Percentiles rank a stretch among this genome's conserved stretches.
Conservation (phyloP, 2,797 vertebrate genomes). For the Heteromormyrus szaboi region DNA sequence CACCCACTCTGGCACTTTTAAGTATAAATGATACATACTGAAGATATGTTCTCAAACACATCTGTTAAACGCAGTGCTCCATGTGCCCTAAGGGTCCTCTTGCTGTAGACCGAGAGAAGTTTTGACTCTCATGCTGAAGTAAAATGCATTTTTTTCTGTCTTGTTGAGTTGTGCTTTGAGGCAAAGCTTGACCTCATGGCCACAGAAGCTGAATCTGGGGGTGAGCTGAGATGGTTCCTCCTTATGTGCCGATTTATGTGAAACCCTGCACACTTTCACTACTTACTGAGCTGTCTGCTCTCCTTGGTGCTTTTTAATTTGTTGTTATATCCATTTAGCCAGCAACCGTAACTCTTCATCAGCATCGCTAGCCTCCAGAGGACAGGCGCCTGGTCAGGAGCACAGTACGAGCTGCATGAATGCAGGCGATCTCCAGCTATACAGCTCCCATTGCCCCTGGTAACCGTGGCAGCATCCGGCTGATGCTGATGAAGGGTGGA, state of each 20-base stretch:
- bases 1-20: not conserved
- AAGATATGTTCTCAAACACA: not conserved
- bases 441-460: not conserved
- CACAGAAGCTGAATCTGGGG: not conserved
- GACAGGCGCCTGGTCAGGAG: not conserved
- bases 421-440: not conserved
- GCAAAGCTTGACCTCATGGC: constrained; percentile 1
- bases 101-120: not conserved
- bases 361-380: not conserved
- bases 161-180: not conserved
- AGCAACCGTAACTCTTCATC: not conserved
- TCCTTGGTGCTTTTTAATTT: not conserved
- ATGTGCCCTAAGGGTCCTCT: not conserved
- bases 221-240: not conserved
- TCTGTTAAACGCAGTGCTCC: not conserved
- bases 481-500: not conserved
- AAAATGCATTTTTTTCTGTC: not conserved
- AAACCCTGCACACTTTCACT: not conserved
- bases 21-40: not conserved
- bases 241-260: not conserved
- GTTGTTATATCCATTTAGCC: not conserved
- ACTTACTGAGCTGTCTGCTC: not conserved
- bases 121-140: not conserved
- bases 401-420: not conserved
- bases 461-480: not conserved